A percentile compares a stretch with the other conserved stretches of the same genome.
Evolutionary conservation across 2,888 invertebrate genomes (phyloP).

Genomic region (Drosophila ezoana): DNA sequence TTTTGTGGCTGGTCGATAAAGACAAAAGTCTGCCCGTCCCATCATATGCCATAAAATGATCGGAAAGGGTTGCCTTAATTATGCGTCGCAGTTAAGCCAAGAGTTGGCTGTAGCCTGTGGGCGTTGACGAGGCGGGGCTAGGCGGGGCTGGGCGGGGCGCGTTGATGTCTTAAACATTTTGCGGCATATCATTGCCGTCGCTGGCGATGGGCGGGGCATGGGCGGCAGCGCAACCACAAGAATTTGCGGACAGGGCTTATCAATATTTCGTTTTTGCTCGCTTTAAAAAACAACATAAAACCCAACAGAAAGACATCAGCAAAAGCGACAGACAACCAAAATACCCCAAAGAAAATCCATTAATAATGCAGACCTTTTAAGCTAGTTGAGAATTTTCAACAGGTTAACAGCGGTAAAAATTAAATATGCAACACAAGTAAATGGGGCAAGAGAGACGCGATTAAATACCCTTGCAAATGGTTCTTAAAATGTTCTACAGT

Average conservation of each 20-base stretch:
- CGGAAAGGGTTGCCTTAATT: conserved; percentile 42
- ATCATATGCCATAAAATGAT: conserved; percentile 17
- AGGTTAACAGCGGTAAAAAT: conserved; percentile 36
- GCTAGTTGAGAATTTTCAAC: conserved; percentile 31
- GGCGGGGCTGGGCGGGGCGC: background rate
- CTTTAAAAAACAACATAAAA: conserved; percentile 13
- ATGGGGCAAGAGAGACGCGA: conserved; percentile 9
- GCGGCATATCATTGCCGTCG: conserved; percentile 4
- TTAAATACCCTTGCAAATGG: conserved; percentile 14
- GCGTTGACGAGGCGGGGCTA: background rate
- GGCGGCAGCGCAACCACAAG: conserved; percentile 44
- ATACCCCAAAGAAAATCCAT: conserved; percentile 6
- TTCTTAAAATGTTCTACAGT: background rate
- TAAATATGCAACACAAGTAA: conserved; percentile 37
- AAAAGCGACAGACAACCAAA: conserved; percentile 1
- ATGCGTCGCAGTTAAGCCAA: conserved; percentile 20
- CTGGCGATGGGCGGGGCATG: background rate
- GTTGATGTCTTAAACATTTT: conserved; percentile 25
- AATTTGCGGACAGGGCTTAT: conserved; percentile 63
- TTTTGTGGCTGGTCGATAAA: conserved; percentile 38
- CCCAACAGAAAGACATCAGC: background rate
- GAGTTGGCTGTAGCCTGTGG: background rate
- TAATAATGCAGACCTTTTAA: conserved; percentile 34
- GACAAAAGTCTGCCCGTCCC: conserved; percentile 15
- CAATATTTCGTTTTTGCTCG: conserved; percentile 52